Conservation (phyloP, 2,888 invertebrate species). For the Automeris io region DNA sequence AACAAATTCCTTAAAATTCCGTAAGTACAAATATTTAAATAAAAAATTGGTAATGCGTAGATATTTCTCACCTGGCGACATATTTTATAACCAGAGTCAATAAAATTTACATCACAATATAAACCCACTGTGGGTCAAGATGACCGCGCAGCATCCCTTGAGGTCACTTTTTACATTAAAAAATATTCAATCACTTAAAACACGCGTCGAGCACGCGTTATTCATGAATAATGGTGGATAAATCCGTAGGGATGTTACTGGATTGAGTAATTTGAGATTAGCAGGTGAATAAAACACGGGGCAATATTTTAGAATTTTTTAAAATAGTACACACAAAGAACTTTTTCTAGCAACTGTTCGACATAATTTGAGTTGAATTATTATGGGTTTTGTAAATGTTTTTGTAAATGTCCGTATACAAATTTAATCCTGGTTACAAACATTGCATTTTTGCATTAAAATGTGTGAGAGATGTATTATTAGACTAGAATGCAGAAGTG, state of each 20-base stretch:
- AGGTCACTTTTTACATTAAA: constrained; percentile 23
- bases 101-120: constrained; percentile 19
- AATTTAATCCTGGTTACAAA: too few species aligned
- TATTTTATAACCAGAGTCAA: neutral
- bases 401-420: too few species aligned
- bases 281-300: too few species aligned
- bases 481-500: too few species aligned
- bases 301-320: too few species aligned
- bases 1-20: neutral
- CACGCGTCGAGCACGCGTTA: constrained; percentile 33
- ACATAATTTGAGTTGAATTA: too few species aligned
- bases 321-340: too few species aligned
- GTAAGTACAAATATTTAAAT: neutral
- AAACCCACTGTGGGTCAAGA: constrained; percentile 19
- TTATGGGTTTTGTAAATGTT: too few species aligned
- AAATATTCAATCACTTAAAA: constrained; percentile 1
- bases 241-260: constrained; percentile 1
- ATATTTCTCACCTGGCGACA: constrained; percentile 7
- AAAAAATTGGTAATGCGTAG: neutral
- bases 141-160: constrained; percentile 30
- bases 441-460: too few species aligned
- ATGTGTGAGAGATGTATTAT: too few species aligned
- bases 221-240: constrained; percentile 11
- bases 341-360: too few species aligned
- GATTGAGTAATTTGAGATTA: too few species aligned